Evolutionary conservation across 2,113 vertebrate genomes (phyloP).

Genomic region (Prolemur simus): DNA sequence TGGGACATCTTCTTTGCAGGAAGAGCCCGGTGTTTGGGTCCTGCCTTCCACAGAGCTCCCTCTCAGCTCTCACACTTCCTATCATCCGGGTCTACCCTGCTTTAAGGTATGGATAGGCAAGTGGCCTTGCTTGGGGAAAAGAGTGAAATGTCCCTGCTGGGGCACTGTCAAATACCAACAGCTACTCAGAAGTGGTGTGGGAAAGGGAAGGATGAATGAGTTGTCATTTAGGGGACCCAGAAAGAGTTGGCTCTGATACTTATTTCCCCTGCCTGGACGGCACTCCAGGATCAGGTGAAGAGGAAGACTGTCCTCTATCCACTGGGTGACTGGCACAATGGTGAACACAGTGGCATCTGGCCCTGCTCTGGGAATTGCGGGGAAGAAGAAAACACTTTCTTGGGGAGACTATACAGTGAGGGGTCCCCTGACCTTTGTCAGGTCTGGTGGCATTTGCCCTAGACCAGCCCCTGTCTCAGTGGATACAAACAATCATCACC

Average conservation of each 20-base stretch:
- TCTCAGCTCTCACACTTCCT: background rate
- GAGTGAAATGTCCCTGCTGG: background rate
- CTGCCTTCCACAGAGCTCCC: background rate
- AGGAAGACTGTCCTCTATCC: background rate
- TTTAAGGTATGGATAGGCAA: background rate
- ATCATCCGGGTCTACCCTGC: background rate
- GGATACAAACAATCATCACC: background rate
- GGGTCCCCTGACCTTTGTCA: background rate
- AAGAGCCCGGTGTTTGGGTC: background rate
- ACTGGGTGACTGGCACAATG: background rate
- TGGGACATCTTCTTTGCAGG: background rate
- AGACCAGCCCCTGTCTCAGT: background rate
- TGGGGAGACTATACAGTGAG: background rate
- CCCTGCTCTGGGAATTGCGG: background rate
- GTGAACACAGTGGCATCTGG: background rate
- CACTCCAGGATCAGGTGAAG: background rate
- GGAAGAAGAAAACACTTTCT: background rate
- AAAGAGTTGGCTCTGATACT: background rate
- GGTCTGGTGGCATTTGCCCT: background rate
- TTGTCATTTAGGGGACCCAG: background rate
- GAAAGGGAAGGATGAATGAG: background rate
- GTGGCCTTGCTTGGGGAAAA: background rate
- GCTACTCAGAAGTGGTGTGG: background rate
- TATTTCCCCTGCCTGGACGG: background rate
- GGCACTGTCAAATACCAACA: background rate